These are phyloP conservation scores for Tupaia chinensis DNA, from an alignment of 2,113 vertebrate species.

Conservation along the genomic window DNA sequence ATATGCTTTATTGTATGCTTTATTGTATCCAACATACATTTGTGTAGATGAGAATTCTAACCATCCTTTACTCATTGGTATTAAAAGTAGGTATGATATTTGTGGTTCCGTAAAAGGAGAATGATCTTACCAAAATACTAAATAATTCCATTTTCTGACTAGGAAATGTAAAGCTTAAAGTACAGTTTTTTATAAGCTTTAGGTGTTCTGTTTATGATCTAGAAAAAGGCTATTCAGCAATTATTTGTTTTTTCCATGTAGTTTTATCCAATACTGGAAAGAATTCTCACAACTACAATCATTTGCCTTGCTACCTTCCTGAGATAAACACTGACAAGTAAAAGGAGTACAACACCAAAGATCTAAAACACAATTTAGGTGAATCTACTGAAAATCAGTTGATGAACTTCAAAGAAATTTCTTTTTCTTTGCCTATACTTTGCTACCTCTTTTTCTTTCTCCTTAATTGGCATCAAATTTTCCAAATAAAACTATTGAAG, in stretches of 20 bases:
- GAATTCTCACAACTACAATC: conserved; percentile 24
- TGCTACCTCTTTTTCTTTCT: not conserved
- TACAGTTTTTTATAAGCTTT: conserved; percentile 32
- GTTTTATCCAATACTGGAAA: conserved; percentile 46
- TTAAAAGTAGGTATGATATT: not conserved
- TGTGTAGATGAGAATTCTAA: conserved; percentile 51
- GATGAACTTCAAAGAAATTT: not conserved
- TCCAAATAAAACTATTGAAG: not conserved
- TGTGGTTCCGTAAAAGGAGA: not conserved
- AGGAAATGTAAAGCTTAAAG: not conserved
- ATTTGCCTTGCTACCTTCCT: not conserved
- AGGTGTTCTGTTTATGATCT: conserved; percentile 32
- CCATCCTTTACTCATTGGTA: not conserved
- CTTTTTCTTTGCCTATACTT: conserved; percentile 32
- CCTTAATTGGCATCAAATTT: conserved; percentile 22
- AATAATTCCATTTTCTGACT: conserved; percentile 50
- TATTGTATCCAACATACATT: not conserved
- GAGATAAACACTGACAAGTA: conserved; percentile 3
- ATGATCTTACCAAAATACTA: not conserved
- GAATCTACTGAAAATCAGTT: not conserved
- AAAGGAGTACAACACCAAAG: not conserved
- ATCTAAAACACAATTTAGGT: conserved; percentile 11
- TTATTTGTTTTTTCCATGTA: not conserved
- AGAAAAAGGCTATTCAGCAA: not conserved
- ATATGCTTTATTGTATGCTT: not conserved